phyloP scores from a whole-genome alignment of 2,888 invertebrate genomes.

The Luperina nickerlii region DNA sequence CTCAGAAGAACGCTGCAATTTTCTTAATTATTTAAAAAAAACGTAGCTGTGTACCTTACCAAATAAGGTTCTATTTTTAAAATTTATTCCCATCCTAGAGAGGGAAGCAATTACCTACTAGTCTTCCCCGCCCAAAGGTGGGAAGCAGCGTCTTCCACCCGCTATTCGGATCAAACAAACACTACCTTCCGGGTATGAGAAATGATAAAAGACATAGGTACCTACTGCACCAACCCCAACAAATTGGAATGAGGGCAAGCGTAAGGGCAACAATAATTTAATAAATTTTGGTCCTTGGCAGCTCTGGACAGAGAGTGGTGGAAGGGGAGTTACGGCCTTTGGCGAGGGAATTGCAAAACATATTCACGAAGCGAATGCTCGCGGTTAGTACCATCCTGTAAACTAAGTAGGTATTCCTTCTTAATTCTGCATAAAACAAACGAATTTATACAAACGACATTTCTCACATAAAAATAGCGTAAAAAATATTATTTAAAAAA shows the following conservation, averaged over 20 bases:
- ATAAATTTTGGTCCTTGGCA: not conserved
- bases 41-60: too few relatives aligned
- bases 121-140: too few relatives aligned
- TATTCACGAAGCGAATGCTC: not conserved
- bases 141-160: too few relatives aligned
- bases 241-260: not conserved
- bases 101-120: too few relatives aligned
- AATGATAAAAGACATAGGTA: not conserved
- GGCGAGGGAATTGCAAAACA: not conserved
- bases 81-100: too few relatives aligned
- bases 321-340: not conserved
- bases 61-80: too few relatives aligned
- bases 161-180: too few relatives aligned
- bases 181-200: too few relatives aligned
- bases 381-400: not conserved
- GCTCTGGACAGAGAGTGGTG: not conserved
- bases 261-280: too few relatives aligned
- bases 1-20: too few relatives aligned
- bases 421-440: slow-evolving; percentile 3
- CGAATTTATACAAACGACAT: slow-evolving; percentile 20
- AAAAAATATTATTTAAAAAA: too few relatives aligned
- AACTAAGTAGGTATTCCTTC: not conserved
- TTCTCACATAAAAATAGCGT: slow-evolving; percentile 21
- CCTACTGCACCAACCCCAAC: not conserved
- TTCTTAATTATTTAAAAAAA: too few relatives aligned